These are phyloP conservation scores for Hoplodrina blanda DNA, from an alignment of 2,888 invertebrate species.

Conservation along the genomic window DNA sequence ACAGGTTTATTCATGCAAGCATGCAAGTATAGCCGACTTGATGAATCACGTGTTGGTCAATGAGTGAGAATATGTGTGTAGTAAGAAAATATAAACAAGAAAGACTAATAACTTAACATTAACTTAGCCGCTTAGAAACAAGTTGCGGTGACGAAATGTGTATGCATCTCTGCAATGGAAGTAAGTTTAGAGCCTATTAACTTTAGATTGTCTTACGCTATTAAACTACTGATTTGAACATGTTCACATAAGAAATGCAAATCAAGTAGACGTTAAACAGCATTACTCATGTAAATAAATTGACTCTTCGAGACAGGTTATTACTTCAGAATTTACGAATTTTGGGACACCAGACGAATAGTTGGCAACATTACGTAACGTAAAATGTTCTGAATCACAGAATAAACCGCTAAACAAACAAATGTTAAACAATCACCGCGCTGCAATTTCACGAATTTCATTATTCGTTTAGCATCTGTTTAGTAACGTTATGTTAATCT, in stretches of 20 bases:
- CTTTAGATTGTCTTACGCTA: constrained; percentile 55
- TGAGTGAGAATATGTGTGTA: constrained; percentile 53
- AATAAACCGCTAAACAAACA: constrained; percentile 34
- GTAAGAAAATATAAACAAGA: constrained; percentile 64
- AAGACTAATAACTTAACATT: constrained; percentile 62
- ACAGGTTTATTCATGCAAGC: constrained; percentile 24
- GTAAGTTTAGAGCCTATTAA: constrained; percentile 55
- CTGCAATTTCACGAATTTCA: constrained; percentile 41
- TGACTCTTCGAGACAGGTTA: constrained; percentile 30
- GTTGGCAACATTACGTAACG: constrained; percentile 37
- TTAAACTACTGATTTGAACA: constrained; percentile 55
- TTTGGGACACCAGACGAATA: constrained; percentile 43
- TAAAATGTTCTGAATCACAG: constrained; percentile 45
- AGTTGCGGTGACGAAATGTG: constrained; percentile 52
- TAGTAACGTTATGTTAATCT: constrained; percentile 51
- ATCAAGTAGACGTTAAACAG: constrained; percentile 31
- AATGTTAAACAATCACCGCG: constrained; percentile 36
- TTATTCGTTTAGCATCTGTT: constrained; percentile 42
- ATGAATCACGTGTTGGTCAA: constrained; percentile 63
- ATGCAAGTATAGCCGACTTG: constrained; percentile 25
- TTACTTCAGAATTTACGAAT: constrained; percentile 39
- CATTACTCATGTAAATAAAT: constrained; percentile 42
- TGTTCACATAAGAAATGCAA: constrained; percentile 36
- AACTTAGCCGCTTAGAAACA: constrained; percentile 50
- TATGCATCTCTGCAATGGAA: constrained; percentile 49